These are phyloP conservation scores for Nibea albiflora DNA, from an alignment of 2,113 vertebrate genomes.

Conservation along the genomic window DNA sequence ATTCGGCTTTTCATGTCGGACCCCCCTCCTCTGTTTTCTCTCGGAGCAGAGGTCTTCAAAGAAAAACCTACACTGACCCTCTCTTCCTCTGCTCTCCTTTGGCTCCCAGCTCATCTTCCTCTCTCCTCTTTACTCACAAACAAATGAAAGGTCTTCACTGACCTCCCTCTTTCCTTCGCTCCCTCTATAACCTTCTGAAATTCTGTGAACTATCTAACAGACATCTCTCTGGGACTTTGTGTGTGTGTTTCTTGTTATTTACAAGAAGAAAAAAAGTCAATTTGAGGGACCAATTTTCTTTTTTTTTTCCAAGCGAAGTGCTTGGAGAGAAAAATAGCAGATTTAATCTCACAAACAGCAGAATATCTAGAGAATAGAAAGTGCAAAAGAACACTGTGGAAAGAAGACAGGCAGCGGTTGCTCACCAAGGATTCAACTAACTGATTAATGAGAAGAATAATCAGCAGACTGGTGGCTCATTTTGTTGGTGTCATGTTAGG, in stretches of 20 bases:
- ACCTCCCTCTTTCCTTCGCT: background rate
- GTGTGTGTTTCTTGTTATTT: slow-evolving; percentile 8
- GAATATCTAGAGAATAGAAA: background rate
- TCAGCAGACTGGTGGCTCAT: background rate
- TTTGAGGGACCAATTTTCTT: slow-evolving; percentile 12
- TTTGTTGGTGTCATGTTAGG: background rate
- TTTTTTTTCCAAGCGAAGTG: background rate
- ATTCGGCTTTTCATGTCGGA: background rate
- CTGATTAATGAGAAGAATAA: background rate
- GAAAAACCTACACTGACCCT: background rate
- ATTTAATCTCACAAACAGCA: slow-evolving; percentile 21
- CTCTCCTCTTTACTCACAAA: background rate
- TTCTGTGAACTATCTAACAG: slow-evolving; percentile 11
- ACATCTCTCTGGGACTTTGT: background rate
- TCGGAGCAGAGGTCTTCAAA: slow-evolving; percentile 38
- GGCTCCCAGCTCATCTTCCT: slow-evolving; percentile 30
- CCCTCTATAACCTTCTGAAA: slow-evolving; percentile 1
- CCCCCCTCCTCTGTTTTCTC: background rate
- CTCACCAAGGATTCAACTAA: background rate
- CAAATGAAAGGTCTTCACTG: slow-evolving; percentile 4
- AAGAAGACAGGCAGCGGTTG: background rate
- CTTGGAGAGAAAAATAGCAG: slow-evolving; percentile 5
- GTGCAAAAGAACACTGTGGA: background rate
- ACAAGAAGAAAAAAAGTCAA: slow-evolving; percentile 11
- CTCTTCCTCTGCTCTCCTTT: slow-evolving; percentile 17